phyloP scores from a whole-genome alignment of 2,888 invertebrate species.

The Sturmia bella region DNA sequence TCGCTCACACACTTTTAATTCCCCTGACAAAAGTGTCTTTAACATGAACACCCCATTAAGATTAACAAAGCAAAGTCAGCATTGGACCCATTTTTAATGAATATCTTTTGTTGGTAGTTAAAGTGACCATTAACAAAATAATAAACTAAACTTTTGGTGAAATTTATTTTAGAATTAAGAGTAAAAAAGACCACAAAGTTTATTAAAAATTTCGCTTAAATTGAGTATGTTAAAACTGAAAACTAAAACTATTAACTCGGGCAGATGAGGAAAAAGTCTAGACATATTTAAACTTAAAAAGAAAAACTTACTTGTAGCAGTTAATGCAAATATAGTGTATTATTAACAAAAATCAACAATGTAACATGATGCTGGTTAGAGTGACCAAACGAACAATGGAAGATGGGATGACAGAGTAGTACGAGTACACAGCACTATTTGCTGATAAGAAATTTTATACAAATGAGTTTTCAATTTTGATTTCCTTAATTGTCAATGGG shows the following conservation, averaged over 20 bases:
- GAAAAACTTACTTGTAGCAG: conserved; percentile 51
- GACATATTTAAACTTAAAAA: conserved; percentile 36
- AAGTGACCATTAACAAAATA: background rate
- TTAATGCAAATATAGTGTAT: conserved; percentile 17
- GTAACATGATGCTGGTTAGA: background rate
- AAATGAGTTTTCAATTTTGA: conserved; percentile 59
- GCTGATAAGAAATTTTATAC: conserved; percentile 52
- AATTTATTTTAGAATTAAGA: background rate
- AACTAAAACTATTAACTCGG: conserved; percentile 26
- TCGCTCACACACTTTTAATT: background rate
- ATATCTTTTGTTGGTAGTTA: conserved; percentile 23
- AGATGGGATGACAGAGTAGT: conserved; percentile 28
- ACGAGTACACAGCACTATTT: conserved; percentile 9
- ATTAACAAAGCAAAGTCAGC: conserved; percentile 26
- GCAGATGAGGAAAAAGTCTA: conserved; percentile 1
- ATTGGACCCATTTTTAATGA: background rate
- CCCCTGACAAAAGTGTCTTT: background rate
- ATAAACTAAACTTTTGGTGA: background rate
- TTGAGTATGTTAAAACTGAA: conserved; percentile 25
- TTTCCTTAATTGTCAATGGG: conserved; percentile 86
- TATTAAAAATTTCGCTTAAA: conserved; percentile 29
- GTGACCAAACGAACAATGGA: conserved; percentile 2
- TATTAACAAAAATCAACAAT: conserved; percentile 6
- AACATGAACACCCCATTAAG: background rate
- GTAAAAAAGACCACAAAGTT: conserved; percentile 10